Percentiles rank a stretch among this genome's conserved stretches.
These are phyloP conservation scores for Mellivora capensis DNA, from an alignment of 2,113 vertebrate species.

Conservation along the genomic window DNA sequence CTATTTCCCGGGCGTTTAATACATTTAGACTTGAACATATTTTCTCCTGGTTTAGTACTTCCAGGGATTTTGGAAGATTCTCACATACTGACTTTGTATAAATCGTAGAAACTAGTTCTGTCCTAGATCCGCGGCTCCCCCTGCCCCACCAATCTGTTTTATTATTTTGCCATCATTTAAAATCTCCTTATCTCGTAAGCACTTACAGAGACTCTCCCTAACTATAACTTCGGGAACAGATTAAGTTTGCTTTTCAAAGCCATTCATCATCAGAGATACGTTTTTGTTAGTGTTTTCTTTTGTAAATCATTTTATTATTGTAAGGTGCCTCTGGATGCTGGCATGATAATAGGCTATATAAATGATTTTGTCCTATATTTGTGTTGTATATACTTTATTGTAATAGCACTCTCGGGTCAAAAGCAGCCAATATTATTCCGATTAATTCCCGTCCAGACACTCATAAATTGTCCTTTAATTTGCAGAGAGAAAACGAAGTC, in stretches of 20 bases:
- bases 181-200: slow-evolving; percentile 55
- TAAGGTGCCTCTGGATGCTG: slow-evolving; percentile 75
- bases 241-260: slow-evolving; percentile 67
- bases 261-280: slow-evolving; percentile 67
- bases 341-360: slow-evolving; percentile 76
- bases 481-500: slow-evolving; percentile 68
- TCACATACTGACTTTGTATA: slow-evolving; percentile 33
- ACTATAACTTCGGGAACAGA: slow-evolving; percentile 60
- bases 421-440: slow-evolving; percentile 79
- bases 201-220: background rate
- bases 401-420: slow-evolving; percentile 79
- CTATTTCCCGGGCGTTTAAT: background rate
- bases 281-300: slow-evolving; percentile 74
- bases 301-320: slow-evolving; percentile 79
- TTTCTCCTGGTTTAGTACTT: background rate
- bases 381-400: slow-evolving; percentile 80
- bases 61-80: background rate
- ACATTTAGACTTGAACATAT: background rate
- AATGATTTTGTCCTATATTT: slow-evolving; percentile 81
- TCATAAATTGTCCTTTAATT: slow-evolving; percentile 84
- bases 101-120: slow-evolving; percentile 11
- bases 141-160: background rate
- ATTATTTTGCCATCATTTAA: slow-evolving; percentile 61
- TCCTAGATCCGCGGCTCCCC: background rate
- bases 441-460: slow-evolving; percentile 80